These are phyloP conservation scores for Stigmatopora argus DNA, from an alignment of 2,113 vertebrate genomes.

Conservation along the genomic window DNA sequence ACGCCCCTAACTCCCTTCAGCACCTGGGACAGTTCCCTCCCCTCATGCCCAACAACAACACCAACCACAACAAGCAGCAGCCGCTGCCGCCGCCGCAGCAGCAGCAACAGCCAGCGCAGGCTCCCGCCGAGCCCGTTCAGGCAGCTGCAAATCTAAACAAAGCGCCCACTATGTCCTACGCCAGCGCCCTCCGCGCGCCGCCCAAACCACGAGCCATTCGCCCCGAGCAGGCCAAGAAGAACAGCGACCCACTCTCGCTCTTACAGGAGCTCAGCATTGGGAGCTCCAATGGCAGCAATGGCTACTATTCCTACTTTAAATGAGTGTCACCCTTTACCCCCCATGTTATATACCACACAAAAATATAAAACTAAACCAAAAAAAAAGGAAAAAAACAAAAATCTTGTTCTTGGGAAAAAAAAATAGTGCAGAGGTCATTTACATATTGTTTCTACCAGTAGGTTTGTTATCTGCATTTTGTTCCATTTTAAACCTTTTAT, in stretches of 20 bases:
- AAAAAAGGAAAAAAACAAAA: conserved; percentile 55
- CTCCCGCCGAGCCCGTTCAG: conserved; percentile 67
- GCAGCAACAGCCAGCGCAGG: conserved; percentile 46
- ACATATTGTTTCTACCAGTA: conserved; percentile 78
- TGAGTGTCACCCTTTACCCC: conserved; percentile 63
- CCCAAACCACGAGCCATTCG: conserved; percentile 88
- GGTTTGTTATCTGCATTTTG: conserved; percentile 69
- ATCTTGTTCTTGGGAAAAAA: conserved; percentile 45
- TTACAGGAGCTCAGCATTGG: conserved; percentile 98
- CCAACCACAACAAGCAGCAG: conserved; percentile 23
- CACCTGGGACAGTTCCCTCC: conserved; percentile 97
- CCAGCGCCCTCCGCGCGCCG: conserved; percentile 91
- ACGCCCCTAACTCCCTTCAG: conserved; percentile 82
- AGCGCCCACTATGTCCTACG: conserved; percentile 93
- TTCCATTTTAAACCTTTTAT: conserved; percentile 76
- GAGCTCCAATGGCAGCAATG: conserved; percentile 96
- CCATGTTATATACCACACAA: conserved; percentile 45
- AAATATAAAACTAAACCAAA: conserved; percentile 72
- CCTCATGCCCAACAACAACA: conserved; percentile 83
- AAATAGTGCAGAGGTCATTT: conserved; percentile 67
- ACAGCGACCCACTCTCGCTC: conserved; percentile 93
- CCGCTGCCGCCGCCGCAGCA: conserved; percentile 69
- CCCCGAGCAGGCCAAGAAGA: conserved; percentile 94
- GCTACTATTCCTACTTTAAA: conserved; percentile 99
- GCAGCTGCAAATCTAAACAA: conserved; percentile 74